Base-by-base conservation (phyloP, 2,113 vertebrate genomes). In the Callocephalon fimbriatum region DNA sequence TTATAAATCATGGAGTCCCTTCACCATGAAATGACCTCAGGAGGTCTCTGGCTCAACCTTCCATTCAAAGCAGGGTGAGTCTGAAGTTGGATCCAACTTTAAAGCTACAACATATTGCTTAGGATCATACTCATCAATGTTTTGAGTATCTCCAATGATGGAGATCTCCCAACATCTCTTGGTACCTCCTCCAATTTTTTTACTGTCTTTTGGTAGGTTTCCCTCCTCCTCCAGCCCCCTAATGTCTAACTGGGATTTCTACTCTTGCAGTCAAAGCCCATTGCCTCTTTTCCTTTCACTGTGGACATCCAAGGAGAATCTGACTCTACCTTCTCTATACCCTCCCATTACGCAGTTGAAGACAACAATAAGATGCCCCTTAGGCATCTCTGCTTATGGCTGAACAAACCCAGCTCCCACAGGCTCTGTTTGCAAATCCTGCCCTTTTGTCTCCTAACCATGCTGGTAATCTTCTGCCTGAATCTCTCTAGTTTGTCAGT, bases 221-320 rank as follows among this genome's bases (percentile, higher is more conserved):
- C 1, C 8, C 4, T 58, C 9, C 1, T 0, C 8, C 5, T 5
- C 15, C 44, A 26, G 8, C 6, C 9, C 21, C 14, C 1, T 13
- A 7, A 25, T 14, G 4, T 27, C 48, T 79, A 42, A 65, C 62
- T 68, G 45, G 18, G 9, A 25, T 56, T 86, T 89, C 45, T 94
- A 1, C 14, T 80, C 53, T 56, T 88, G 35, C 26, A 50, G 0
- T 54, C 38, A 6, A 71, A 72, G 8, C 21, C 15, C 7, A 3
- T 48, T 62, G 4, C 32, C 13, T 68, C 29, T 79, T 81, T 65
- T 54, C 29, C 12, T 77, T 91, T 81, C 47, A 9, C 10, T 50
- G 12, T 58, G 73, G 21, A 35, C 31, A 67, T 20, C 42, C 68
- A 67, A 62, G 42, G 27, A 86, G 38, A 68, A 56, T 19, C 23